phyloP scores from a whole-genome alignment of 1,140 invertebrate species.

The Akabosia matsudoensis region DNA sequence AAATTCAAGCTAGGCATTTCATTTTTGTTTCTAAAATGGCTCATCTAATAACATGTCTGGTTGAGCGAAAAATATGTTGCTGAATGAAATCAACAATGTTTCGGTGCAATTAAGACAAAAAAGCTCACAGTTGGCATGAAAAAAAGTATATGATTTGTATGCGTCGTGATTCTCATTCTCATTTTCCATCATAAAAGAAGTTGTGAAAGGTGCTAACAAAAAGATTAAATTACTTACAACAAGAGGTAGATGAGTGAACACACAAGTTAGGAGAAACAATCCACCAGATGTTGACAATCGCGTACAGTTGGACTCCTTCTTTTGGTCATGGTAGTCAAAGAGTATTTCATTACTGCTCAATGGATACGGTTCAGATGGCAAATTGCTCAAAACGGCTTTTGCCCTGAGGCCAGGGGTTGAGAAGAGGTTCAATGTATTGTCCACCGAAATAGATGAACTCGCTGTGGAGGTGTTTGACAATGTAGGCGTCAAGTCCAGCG shows the following conservation, averaged over 20 bases:
- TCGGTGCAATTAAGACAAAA: not conserved
- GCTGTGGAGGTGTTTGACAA: conserved; percentile 37
- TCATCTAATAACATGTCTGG: not conserved
- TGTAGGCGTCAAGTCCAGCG: conserved; percentile 32
- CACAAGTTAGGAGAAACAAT: conserved; percentile 35
- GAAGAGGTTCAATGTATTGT: conserved; percentile 30
- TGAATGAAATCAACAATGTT: not conserved
- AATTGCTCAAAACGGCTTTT: conserved; percentile 36
- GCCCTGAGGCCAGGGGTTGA: conserved; percentile 33
- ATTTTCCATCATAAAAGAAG: not conserved
- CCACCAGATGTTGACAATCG: conserved; percentile 29
- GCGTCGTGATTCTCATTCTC: not conserved
- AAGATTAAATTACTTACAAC: conserved; percentile 17
- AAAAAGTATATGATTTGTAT: too few species aligned
- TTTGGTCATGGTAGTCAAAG: not conserved
- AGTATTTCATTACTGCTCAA: conserved; percentile 19
- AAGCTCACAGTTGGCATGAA: too few species aligned
- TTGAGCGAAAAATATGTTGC: not conserved
- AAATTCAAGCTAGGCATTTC: not conserved
- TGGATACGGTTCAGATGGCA: conserved; percentile 24
- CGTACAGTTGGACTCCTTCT: not conserved
- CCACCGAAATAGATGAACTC: conserved; percentile 30
- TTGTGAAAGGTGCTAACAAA: not conserved
- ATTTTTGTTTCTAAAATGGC: not conserved
- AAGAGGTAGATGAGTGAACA: conserved; percentile 37